Conservation (phyloP, 2,113 vertebrate species). For the Microcebus murinus region DNA sequence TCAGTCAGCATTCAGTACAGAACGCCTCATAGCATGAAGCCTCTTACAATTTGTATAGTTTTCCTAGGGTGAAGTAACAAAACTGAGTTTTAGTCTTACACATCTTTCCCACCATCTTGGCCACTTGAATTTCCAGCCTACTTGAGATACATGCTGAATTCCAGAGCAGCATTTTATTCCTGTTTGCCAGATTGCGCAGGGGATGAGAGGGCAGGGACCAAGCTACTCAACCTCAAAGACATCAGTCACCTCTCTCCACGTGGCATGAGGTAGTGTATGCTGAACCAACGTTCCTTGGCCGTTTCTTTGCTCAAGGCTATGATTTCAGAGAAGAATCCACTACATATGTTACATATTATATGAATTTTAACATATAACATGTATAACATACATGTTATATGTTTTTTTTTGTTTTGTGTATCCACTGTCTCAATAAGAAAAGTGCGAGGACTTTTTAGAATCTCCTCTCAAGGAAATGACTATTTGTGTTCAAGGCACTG, state of each 20-base stretch:
- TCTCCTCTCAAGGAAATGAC: background rate
- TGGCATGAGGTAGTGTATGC: background rate
- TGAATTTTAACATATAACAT: too few species aligned
- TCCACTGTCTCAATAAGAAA: background rate
- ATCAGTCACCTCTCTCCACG: background rate
- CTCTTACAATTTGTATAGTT: background rate
- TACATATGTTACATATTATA: background rate
- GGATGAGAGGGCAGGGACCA: rapidly evolving
- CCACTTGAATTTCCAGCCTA: background rate
- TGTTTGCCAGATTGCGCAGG: background rate
- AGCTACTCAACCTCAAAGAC: background rate
- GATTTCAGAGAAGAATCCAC: background rate
- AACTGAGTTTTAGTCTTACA: background rate
- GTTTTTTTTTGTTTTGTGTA: background rate
- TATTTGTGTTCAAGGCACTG: background rate
- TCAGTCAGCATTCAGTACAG: background rate
- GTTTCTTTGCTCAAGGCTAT: background rate
- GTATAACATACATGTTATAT: background rate
- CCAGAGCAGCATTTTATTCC: background rate
- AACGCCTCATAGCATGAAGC: background rate
- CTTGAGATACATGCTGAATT: background rate
- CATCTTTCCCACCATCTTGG: background rate
- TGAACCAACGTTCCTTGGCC: background rate
- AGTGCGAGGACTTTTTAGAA: background rate
- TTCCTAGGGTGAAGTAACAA: background rate